phyloP scores from a whole-genome alignment of 2,113 vertebrate genomes.

The Saguinus imperator region DNA sequence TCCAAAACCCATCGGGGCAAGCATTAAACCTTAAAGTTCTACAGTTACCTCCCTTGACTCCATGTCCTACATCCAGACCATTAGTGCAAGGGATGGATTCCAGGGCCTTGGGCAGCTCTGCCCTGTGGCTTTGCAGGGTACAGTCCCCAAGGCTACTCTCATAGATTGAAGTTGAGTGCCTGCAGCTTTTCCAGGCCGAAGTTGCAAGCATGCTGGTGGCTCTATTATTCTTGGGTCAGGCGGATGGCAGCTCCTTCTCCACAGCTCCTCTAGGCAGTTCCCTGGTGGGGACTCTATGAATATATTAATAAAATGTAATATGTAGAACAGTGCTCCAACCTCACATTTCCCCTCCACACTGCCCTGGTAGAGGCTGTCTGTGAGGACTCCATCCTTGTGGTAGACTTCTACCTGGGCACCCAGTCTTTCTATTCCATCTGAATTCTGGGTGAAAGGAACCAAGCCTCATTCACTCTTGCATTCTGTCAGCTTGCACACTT shows the following conservation, averaged over 20 bases:
- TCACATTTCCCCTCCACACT: too few species aligned
- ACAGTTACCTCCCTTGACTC: background rate
- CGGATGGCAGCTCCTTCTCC: background rate
- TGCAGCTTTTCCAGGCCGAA: background rate
- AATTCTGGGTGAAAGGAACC: background rate
- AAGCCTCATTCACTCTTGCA: background rate
- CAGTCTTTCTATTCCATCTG: background rate
- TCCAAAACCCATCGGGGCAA: background rate
- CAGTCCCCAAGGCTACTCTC: background rate
- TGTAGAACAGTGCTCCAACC: too few species aligned
- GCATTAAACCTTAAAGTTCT: background rate
- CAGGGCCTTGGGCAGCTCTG: background rate
- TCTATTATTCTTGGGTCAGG: background rate
- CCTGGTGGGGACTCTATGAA: too few species aligned
- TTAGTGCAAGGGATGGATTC: background rate
- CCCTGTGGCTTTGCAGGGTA: background rate
- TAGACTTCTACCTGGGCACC: background rate
- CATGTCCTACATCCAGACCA: background rate
- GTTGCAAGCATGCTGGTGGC: background rate
- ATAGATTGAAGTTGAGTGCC: background rate
- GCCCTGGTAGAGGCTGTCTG: background rate
- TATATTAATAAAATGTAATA: too few species aligned
- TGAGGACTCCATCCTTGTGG: background rate
- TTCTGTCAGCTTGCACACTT: background rate
- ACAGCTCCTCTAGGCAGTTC: background rate